Evolutionary conservation across 2,888 invertebrate species (phyloP).

Genomic region (Caprella mutica): DNA sequence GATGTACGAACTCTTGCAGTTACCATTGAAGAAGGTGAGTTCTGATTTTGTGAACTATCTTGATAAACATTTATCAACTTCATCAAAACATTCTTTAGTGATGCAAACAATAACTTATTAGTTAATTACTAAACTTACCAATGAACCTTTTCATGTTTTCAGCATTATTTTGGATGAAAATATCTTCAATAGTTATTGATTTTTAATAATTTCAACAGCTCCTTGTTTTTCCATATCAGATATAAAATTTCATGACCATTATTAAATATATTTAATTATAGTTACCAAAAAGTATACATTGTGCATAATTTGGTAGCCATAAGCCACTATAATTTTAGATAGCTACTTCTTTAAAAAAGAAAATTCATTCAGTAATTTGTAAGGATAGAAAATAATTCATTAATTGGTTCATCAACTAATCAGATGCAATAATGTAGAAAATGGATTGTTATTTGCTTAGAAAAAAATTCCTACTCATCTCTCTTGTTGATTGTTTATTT

Average conservation of each 20-base stretch:
- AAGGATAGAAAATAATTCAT: neutral
- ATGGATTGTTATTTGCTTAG: too few relatives aligned
- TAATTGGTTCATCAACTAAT: too few relatives aligned
- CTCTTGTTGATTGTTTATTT: too few relatives aligned
- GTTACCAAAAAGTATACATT: constrained; percentile 4
- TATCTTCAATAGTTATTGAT: too few relatives aligned
- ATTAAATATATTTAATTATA: constrained; percentile 9
- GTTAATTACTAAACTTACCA: neutral
- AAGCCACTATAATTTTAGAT: constrained; percentile 2
- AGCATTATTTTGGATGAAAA: too few relatives aligned
- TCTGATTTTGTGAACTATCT: constrained; percentile 19
- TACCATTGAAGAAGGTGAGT: constrained; percentile 72
- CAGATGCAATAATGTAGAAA: too few relatives aligned
- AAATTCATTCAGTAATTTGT: constrained; percentile 1
- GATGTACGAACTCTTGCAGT: constrained; percentile 69
- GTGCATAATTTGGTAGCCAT: constrained; percentile 2
- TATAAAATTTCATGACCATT: neutral
- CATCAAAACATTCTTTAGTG: neutral
- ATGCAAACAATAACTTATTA: neutral
- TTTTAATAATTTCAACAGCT: too few relatives aligned
- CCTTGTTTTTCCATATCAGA: too few relatives aligned
- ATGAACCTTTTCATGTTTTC: too few relatives aligned
- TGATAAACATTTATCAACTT: constrained; percentile 16
- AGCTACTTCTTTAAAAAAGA: neutral
- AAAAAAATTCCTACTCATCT: too few relatives aligned